Percentiles rank a stretch among this genome's conserved stretches.
phyloP scores from a whole-genome alignment of 2,797 vertebrate species.

The Choloepus didactylus region DNA sequence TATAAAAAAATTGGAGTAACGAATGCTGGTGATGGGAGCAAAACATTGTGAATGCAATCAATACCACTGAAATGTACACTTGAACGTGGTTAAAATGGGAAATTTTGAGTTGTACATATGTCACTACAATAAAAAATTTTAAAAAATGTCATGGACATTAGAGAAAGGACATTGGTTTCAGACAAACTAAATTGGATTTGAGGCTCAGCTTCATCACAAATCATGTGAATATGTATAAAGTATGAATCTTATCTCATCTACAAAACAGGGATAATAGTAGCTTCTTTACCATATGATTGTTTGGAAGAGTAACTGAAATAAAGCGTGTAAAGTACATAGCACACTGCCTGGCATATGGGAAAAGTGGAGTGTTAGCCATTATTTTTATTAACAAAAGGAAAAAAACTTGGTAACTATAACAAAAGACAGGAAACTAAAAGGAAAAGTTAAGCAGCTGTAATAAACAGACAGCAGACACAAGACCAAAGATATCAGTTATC shows the following conservation, averaged over 20 bases:
- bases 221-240: not conserved
- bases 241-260: not conserved
- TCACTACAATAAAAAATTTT: not conserved
- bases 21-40: too few species aligned
- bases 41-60: too few species aligned
- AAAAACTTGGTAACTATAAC: not conserved
- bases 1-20: too few species aligned
- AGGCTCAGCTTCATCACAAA: not conserved
- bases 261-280: not conserved
- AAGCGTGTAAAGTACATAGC: not conserved
- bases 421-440: not conserved
- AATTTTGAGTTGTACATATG: too few species aligned
- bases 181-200: constrained; percentile 24
- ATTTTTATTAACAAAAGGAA: not conserved
- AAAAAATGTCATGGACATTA: not conserved
- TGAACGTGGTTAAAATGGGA: too few species aligned
- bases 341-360: not conserved
- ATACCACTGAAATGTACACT: too few species aligned
- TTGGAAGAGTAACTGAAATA: not conserved
- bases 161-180: constrained; percentile 16
- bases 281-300: not conserved
- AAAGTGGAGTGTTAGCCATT: not conserved
- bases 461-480: not conserved
- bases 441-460: not conserved
- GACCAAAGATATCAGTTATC: not conserved